Evolutionary conservation across 2,113 vertebrate species (phyloP).

Genomic region (human (Homo sapiens)): DNA sequence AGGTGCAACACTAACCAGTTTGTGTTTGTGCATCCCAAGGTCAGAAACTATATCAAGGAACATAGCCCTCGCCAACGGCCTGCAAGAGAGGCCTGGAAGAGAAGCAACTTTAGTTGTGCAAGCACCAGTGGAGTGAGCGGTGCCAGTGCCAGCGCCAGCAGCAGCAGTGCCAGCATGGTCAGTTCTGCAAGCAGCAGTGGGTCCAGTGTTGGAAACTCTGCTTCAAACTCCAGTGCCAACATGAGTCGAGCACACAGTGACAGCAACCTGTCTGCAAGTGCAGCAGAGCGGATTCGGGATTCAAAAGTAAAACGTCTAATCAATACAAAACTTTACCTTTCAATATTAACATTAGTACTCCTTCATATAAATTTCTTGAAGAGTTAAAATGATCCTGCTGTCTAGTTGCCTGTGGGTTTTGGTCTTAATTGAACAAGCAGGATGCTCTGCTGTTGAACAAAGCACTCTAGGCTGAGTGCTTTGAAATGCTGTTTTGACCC

Average conservation of each 20-base stretch:
- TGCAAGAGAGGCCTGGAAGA: conserved; percentile 94
- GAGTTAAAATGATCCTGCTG: conserved; percentile 20
- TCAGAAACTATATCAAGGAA: conserved; percentile 97
- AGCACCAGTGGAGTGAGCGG: conserved; percentile 93
- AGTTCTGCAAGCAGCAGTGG: conserved; percentile 95
- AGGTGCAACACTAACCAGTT: conserved; percentile 4
- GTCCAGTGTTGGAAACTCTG: conserved; percentile 89
- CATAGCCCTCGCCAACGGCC: conserved; percentile 92
- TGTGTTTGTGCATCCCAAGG: conserved; percentile 81
- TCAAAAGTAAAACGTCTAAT: conserved; percentile 92
- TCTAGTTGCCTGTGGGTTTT: conserved; percentile 45
- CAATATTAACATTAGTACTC: conserved; percentile 34
- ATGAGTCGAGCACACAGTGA: conserved; percentile 98
- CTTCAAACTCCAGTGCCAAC: conserved; percentile 94
- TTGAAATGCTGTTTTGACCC: conserved; percentile 36
- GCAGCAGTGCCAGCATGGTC: conserved; percentile 93
- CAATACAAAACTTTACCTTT: conserved; percentile 60
- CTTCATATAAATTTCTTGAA: conserved; percentile 36
- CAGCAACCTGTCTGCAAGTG: conserved; percentile 94
- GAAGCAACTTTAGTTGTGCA: conserved; percentile 92
- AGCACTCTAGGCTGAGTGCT: conserved; percentile 23
- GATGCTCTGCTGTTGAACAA: conserved; percentile 37
- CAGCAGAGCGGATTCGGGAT: conserved; percentile 97
- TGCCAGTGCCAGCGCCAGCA: conserved; percentile 90
- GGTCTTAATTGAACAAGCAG: conserved; percentile 51